phyloP scores from a whole-genome alignment of 2,797 vertebrate genomes.

The Crenichthys baileyi region DNA sequence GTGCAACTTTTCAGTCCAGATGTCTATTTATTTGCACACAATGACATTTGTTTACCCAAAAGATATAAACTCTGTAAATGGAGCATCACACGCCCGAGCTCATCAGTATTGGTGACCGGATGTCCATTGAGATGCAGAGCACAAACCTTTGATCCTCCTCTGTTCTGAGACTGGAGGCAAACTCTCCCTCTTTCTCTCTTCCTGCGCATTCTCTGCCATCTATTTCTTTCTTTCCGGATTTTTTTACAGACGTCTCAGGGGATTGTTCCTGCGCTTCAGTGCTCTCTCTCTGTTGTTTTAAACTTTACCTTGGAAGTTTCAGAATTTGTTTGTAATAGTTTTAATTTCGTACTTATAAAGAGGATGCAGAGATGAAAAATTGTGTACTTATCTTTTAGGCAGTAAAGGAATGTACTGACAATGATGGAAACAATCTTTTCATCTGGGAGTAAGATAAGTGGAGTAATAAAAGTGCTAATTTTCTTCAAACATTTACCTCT shows the following conservation, averaged over 20 bases:
- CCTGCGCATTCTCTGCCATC: constrained; percentile 65
- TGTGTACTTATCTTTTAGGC: background rate
- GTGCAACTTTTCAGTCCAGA: constrained; percentile 11
- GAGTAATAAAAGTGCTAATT: background rate
- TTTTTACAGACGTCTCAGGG: constrained; percentile 60
- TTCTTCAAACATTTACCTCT: background rate
- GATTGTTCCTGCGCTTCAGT: constrained; percentile 62
- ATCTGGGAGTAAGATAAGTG: background rate
- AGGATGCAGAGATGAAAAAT: constrained; percentile 7
- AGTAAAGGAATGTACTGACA: constrained; percentile 11
- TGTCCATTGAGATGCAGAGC: constrained; percentile 82
- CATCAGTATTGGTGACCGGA: constrained; percentile 80
- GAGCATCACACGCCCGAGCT: constrained; percentile 68
- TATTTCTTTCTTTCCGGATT: constrained; percentile 53
- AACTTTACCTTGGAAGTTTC: constrained; percentile 58
- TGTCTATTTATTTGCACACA: constrained; percentile 47
- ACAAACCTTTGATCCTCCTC: constrained; percentile 82
- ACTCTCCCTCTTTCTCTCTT: constrained; percentile 53
- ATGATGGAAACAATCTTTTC: background rate
- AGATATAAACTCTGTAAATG: constrained; percentile 68
- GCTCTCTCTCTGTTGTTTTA: constrained; percentile 60
- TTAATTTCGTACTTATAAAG: constrained; percentile 36
- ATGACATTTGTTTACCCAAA: constrained; percentile 63
- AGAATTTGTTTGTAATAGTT: constrained; percentile 50
- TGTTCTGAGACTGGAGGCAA: constrained; percentile 74